Evolutionary conservation across 1,140 invertebrate genomes (phyloP).

Genomic region (Hylaeus anthracinus): DNA sequence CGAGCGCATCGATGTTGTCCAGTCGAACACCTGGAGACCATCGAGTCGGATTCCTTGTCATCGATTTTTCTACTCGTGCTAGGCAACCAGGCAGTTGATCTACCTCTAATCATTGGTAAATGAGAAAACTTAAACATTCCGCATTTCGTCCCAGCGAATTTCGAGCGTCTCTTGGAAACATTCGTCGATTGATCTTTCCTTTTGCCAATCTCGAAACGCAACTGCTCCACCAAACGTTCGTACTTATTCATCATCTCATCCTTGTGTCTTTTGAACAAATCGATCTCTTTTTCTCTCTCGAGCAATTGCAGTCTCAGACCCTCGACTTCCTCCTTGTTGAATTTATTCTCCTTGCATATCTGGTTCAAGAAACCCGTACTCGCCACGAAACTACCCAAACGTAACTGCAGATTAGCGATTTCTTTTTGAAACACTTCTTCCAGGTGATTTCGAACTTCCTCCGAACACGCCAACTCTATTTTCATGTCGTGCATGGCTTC

Average conservation of each 20-base stretch:
- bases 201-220: constrained; percentile 53
- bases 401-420: constrained; percentile 60
- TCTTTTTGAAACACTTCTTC: constrained; percentile 60
- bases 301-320: constrained; percentile 61
- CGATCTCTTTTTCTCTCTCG: constrained; percentile 64
- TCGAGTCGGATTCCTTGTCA: neutral
- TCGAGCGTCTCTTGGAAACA: neutral
- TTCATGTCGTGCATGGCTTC: constrained; percentile 58
- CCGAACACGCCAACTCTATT: constrained; percentile 56
- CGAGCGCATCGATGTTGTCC: neutral
- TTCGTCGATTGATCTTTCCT: neutral
- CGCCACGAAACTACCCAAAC: constrained; percentile 50
- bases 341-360: constrained; percentile 55
- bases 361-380: constrained; percentile 54
- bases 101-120: neutral
- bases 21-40: neutral
- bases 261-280: constrained; percentile 60
- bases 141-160: neutral
- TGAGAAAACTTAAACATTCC: neutral
- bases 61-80: neutral
- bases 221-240: constrained; percentile 52
- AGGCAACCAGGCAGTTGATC: neutral
- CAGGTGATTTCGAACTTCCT: constrained; percentile 60
- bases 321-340: constrained; percentile 58
- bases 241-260: constrained; percentile 67